Base-by-base conservation (phyloP, 2,113 vertebrate species). In the Macquaria ambigua region DNA sequence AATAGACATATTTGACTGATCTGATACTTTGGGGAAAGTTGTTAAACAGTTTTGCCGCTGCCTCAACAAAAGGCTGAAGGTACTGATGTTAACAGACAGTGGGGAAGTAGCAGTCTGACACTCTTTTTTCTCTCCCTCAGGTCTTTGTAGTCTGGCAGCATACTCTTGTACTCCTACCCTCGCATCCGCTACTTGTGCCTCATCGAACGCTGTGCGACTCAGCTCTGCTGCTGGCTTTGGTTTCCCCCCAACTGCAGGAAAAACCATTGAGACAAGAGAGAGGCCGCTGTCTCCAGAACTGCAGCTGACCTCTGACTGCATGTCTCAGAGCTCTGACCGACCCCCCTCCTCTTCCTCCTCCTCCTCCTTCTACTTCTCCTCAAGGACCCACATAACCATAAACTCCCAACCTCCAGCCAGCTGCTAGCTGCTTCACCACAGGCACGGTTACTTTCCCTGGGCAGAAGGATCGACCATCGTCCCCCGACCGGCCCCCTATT, bases 111-210 rank as follows among this genome's bases (percentile, higher is more conserved):
- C 46, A 41, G 41, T 84, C 70, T 93, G 81, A 95, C 83, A 46
- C 55, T 18, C 41, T 77, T 37, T 69, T 90, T 74, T 90, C 31
- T 93, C 62, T 90, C 80, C 81, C 79, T 39, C 77, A 96, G 95
- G 92, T 91, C 83, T 83, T 84, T 90, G 82, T 93, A 89, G 86
- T 63, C 50, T 79, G 76, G 58, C 84, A 83, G 46, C 74, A 7
- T 37, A 77, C 76, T 58, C 63, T 81, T 52, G 52, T 52, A 73
- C 79, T 80, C 76, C 86, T 63, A 68, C 81, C 72, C 70, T 67
- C 4, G 25, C 74, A 66, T 79, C 46, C 53, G 28, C 87, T 52
- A 59, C 67, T 61, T 1, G 83, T 87, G 74, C 88, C 75, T 89
- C 62, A 18, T 1, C 76, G 74, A 88, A 63, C 6, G 0, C 81